Evolutionary conservation across 2,113 vertebrate genomes (phyloP).

Genomic region (Orthonyx spaldingii): DNA sequence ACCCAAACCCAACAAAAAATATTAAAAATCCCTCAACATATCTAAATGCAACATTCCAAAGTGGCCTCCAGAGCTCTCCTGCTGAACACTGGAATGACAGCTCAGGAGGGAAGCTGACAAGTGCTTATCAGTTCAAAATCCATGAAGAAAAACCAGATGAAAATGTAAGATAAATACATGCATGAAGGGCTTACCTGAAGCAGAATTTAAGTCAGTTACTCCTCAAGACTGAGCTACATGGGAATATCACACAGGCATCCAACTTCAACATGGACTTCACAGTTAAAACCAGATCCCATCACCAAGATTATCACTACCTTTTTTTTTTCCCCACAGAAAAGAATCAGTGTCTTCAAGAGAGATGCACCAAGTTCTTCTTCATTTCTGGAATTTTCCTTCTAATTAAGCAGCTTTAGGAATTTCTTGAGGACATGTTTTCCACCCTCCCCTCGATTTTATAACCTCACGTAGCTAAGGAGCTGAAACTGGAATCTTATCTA

Average conservation of each 20-base stretch:
- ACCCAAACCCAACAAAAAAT: not conserved
- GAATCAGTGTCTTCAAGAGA: not conserved
- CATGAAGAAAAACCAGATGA: not conserved
- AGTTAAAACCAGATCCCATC: not conserved
- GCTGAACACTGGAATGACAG: not conserved
- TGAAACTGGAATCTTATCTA: not conserved
- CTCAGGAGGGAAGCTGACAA: not conserved
- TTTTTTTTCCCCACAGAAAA: not conserved
- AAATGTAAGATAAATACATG: not conserved
- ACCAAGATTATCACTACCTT: not conserved
- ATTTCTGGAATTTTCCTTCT: not conserved
- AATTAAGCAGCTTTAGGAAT: not conserved
- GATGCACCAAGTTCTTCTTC: not conserved
- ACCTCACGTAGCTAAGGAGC: not conserved
- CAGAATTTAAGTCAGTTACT: not conserved
- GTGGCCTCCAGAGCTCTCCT: not conserved
- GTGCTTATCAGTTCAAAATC: not conserved
- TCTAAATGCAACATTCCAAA: not conserved
- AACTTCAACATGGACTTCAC: not conserved
- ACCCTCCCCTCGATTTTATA: not conserved
- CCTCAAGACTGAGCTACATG: not conserved
- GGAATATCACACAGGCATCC: not conserved
- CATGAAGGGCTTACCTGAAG: conserved; percentile 13
- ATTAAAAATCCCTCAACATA: not conserved
- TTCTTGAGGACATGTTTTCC: not conserved